Evolutionary conservation across 1,140 invertebrate genomes (phyloP).

Genomic region (Nasonia giraulti): DNA sequence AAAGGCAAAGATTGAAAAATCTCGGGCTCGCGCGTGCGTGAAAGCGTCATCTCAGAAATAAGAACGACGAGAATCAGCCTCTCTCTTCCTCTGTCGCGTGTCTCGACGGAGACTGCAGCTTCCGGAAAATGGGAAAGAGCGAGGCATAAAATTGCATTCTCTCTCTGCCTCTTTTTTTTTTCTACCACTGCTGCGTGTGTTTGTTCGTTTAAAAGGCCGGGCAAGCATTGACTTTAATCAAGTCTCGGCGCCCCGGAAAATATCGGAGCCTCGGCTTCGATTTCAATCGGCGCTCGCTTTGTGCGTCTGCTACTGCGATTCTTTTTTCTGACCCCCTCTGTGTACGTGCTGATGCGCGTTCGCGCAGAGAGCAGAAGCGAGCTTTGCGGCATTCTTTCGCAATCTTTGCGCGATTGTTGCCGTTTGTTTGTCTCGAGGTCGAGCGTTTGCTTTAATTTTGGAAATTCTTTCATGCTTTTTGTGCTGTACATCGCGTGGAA

Average conservation of each 20-base stretch:
- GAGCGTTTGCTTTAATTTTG: conserved; percentile 11
- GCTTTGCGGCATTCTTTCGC: neutral
- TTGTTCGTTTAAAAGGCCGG: conserved; percentile 50
- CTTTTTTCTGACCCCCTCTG: neutral
- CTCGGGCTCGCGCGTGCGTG: neutral
- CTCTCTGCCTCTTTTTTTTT: neutral
- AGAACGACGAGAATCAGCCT: neutral
- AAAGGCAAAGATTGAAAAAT: neutral
- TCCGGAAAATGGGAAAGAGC: conserved; percentile 46
- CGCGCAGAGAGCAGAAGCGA: no score
- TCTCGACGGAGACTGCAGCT: neutral
- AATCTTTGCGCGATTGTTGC: neutral
- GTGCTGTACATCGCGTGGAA: no score
- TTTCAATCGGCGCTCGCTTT: conserved; percentile 19
- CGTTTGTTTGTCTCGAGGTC: neutral
- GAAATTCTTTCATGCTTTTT: neutral
- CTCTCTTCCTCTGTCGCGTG: neutral
- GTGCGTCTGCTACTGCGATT: neutral
- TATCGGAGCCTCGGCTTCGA: conserved; percentile 43
- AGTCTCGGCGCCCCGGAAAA: conserved; percentile 42
- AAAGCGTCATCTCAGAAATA: conserved; percentile 3
- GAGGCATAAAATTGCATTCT: conserved; percentile 53
- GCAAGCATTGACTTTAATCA: conserved; percentile 50
- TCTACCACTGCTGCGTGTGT: conserved; percentile 15
- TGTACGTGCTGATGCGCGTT: neutral